Evolutionary conservation across 2,888 invertebrate genomes (phyloP), one percentile per base, ranked within the genome.

Genomic region (Blomia tropicalis): DNA sequence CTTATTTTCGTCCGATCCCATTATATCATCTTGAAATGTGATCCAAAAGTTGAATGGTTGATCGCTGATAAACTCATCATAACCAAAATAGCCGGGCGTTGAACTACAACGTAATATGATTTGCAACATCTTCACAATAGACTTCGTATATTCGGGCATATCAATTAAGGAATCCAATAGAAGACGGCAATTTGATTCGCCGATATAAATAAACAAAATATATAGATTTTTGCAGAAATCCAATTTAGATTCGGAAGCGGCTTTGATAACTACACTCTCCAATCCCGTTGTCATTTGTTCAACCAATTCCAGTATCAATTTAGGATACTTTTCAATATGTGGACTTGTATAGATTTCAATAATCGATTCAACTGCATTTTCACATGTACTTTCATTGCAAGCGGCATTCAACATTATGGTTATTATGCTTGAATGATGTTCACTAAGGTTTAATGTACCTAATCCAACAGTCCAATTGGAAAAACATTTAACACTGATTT

Each of bases 1-100:
- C 71, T 77, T 72, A 1, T 74, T 72, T 5, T 75, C 70, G 22
- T 76, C 76, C 51, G 78, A 71, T 59, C 77, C 76, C 56, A 80
- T 70, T 54, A 83, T 77, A 70, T 83, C 82, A 71, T 84, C 83
- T 81, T 83, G 91, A 60, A 92, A 75, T 62, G 85, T 82, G 72
- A 87, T 92, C 92, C 92, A 92, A 74, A 91, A 88, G 2, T 86
- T 85, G 75, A 91, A 84, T 0, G 88, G 81, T 66, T 89, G 79
- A 64, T 83, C 85, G 71, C 90, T 91, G 66, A 85, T 82, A 0
- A 82, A 83, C 75, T 92, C 93, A 70, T 92, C 87, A 2, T 84
- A 79, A 0, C 91, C 91, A 76, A 87, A 92, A 67, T 84, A 80
- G 0, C 91, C 91, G 7, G 83, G 81, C 66, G 83, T 81, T 65